These are phyloP conservation scores for Athalia rosae DNA, from an alignment of 2,888 invertebrate species.

Conservation along the genomic window DNA sequence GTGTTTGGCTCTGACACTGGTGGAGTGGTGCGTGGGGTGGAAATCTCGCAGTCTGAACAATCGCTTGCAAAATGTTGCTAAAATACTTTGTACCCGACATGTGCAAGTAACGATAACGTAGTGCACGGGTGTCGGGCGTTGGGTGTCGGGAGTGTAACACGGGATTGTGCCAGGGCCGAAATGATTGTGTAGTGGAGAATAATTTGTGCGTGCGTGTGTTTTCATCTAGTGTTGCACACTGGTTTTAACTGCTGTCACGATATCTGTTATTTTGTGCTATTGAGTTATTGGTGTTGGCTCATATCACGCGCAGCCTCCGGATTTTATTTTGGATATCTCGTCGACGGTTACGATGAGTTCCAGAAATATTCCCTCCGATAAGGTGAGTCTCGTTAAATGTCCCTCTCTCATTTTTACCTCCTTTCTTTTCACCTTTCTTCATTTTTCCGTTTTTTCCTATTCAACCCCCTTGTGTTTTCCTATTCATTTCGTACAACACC, in stretches of 20 bases:
- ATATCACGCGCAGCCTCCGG: conserved; percentile 64
- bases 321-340: conserved; percentile 57
- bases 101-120: conserved; percentile 62
- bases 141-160: conserved; percentile 33
- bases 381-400: conserved; percentile 77
- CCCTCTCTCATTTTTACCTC: conserved; percentile 29
- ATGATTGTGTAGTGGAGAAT: conserved; percentile 58
- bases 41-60: conserved; percentile 47
- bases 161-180: conserved; percentile 52
- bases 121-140: conserved; percentile 49
- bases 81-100: conserved; percentile 67
- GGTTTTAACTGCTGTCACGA: conserved; percentile 48
- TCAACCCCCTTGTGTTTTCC: conserved; percentile 4
- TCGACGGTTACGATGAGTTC: conserved; percentile 79
- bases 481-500: conserved; percentile 38
- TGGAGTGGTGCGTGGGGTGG: conserved; percentile 55
- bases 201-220: conserved; percentile 56
- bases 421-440: conserved; percentile 2
- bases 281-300: conserved; percentile 59
- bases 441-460: conserved; percentile 22
- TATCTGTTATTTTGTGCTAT: conserved; percentile 56
- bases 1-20: conserved; percentile 70
- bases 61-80: conserved; percentile 66
- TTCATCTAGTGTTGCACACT: conserved; percentile 53
- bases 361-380: conserved; percentile 89